Evolutionary conservation across 2,888 invertebrate genomes (phyloP).

Genomic region (Boloria euphrosyne): DNA sequence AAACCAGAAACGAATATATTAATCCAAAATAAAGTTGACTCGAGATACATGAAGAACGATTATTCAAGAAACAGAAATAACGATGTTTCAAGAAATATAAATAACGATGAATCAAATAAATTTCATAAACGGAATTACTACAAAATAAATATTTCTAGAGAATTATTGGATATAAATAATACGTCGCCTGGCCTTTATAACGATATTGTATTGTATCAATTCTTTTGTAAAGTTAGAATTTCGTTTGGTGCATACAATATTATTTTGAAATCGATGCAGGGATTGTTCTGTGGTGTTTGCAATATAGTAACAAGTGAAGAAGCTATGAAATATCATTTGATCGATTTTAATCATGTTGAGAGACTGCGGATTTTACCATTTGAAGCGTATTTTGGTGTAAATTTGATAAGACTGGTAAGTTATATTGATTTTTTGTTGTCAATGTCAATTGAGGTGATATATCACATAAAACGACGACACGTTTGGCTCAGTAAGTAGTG

Average conservation of each 20-base stretch:
- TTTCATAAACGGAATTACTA: not conserved
- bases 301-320: conserved; percentile 5
- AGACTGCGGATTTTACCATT: conserved; percentile 36
- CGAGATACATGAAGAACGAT: not conserved
- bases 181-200: conserved; percentile 11
- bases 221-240: conserved; percentile 30
- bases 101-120: not conserved
- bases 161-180: conserved; percentile 12
- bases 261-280: conserved; percentile 1
- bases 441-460: no score
- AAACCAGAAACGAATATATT: not conserved
- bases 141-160: conserved; percentile 1
- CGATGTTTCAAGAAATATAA: not conserved
- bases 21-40: not conserved
- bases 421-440: not conserved
- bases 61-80: not conserved
- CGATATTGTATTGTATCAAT: conserved; percentile 35
- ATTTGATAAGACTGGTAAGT: conserved; percentile 49
- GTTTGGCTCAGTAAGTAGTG: no score
- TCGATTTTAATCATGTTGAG: conserved; percentile 32
- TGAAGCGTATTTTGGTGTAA: conserved; percentile 26
- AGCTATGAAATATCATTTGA: conserved; percentile 33
- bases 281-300: conserved; percentile 43
- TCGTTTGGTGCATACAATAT: conserved; percentile 40
- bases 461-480: no score